Conservation (phyloP, 2,888 invertebrate species). For the Vesta saturnalis region DNA sequence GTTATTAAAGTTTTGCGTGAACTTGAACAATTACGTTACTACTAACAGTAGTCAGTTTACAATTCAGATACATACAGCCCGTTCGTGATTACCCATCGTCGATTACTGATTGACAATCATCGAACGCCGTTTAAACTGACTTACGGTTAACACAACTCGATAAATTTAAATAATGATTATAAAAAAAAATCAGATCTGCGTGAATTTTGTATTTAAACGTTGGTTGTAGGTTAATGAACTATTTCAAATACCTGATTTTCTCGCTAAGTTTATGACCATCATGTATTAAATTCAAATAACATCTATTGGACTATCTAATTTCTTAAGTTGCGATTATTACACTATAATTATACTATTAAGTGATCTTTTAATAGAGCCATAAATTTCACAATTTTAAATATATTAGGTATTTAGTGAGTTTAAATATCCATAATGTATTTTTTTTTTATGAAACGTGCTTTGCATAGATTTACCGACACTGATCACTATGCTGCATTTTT, state of each 20-base stretch:
- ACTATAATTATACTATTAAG: too few relatives aligned
- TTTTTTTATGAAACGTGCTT: too few relatives aligned
- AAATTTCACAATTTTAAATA: too few relatives aligned
- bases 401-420: too few relatives aligned
- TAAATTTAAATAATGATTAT: slow-evolving; percentile 34
- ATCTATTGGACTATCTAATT: background rate
- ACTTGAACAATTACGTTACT: slow-evolving; percentile 30
- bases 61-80: slow-evolving; percentile 9
- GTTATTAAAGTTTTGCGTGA: slow-evolving; percentile 31
- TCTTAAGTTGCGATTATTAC: too few relatives aligned
- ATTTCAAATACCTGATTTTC: background rate
- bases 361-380: too few relatives aligned
- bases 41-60: slow-evolving; percentile 27
- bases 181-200: slow-evolving; percentile 14
- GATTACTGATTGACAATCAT: slow-evolving; percentile 34
- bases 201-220: too few relatives aligned
- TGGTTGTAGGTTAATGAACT: slow-evolving; percentile 8
- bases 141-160: slow-evolving; percentile 21
- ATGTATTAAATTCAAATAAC: background rate
- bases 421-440: too few relatives aligned
- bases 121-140: slow-evolving; percentile 21
- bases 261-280: background rate
- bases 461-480: too few relatives aligned
- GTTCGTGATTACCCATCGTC: slow-evolving; percentile 31
- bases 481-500: too few relatives aligned